Conservation (phyloP, 1,140 invertebrate genomes). For the Caenorhabditis inopinata region DNA sequence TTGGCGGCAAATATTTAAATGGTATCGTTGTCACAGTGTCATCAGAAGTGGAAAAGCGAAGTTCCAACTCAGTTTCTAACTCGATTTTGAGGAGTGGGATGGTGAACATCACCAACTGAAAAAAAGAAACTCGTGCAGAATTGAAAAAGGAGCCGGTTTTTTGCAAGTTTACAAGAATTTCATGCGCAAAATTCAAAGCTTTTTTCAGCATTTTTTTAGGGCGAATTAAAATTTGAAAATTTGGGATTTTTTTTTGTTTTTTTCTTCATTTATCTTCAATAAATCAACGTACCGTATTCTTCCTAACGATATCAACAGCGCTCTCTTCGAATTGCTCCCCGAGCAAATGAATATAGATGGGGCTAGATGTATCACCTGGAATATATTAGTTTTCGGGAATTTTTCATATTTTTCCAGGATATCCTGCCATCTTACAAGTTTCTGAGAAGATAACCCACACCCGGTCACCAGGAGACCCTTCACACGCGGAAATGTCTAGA, state of each 20-base stretch:
- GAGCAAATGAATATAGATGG: background rate
- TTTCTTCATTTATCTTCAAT: too few species aligned
- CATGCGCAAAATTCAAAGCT: too few species aligned
- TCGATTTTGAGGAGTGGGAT: background rate
- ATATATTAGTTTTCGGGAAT: background rate
- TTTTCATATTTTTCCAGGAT: background rate
- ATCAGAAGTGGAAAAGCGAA: background rate
- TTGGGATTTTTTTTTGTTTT: too few species aligned
- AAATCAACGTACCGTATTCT: background rate
- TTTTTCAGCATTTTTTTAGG: too few species aligned
- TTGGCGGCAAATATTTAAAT: background rate
- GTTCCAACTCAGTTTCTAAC: background rate
- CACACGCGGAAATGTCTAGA: background rate
- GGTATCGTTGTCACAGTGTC: conserved; percentile 4
- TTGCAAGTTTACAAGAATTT: too few species aligned
- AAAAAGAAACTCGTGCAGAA: too few species aligned
- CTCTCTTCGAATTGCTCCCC: background rate
- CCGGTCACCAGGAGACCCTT: background rate
- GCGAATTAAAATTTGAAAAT: too few species aligned
- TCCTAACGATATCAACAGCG: background rate
- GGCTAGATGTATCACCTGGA: background rate
- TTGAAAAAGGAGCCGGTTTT: too few species aligned
- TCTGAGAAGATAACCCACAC: background rate
- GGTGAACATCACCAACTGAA: background rate
- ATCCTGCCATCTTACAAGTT: background rate